Base-by-base conservation (phyloP, 2,797 vertebrate genomes). In the Amblyopsis hoosieri region DNA sequence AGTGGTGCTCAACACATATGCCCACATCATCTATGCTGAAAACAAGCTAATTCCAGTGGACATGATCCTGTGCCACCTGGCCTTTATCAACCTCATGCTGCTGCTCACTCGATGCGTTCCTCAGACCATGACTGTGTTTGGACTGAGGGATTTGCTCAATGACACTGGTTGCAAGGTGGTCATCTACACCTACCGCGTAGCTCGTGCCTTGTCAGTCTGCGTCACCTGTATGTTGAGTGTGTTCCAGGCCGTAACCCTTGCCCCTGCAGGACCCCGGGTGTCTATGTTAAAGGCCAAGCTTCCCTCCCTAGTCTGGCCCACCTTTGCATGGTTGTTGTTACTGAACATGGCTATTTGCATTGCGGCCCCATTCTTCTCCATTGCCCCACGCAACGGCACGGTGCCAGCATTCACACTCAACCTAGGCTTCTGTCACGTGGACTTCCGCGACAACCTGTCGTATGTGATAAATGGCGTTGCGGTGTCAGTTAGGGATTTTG, bases 211-310 rank as follows among this genome's bases (percentile, higher is more conserved):
- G 62, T 94, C 93, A 0, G 90, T 94, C 29, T 94, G 91, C 80
- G 68, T 94, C 68, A 94, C 93, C 50, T 93, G 92, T 79, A 92
- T 93, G 91, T 89, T 94, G 64, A 94, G 92, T 12, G 87, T 92
- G 66, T 92, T 92, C 67, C 93, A 94, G 80, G 91, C 91, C 0
- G 61, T 90, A 48, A 93, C 86, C 45, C 74, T 94, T 0, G 80
- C 89, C 4, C 88, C 93, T 0, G 67, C 78, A 1, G 82, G 87
- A 5, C 80, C 87, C 1, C 58, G 42, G 51, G 57, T 88, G 63
- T 82, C 82, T 14, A 80, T 57, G 29, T 12, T 93, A 51, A 94
- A 93, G 62, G 65, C 76, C 1, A 60, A 56, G 3, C 88, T 94
- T 12, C 83, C 92, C 1, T 76, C 75, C 58, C 75, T 93, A 0